Base-by-base conservation (phyloP, 1,140 invertebrate genomes). In the Drosophila triauraria region DNA sequence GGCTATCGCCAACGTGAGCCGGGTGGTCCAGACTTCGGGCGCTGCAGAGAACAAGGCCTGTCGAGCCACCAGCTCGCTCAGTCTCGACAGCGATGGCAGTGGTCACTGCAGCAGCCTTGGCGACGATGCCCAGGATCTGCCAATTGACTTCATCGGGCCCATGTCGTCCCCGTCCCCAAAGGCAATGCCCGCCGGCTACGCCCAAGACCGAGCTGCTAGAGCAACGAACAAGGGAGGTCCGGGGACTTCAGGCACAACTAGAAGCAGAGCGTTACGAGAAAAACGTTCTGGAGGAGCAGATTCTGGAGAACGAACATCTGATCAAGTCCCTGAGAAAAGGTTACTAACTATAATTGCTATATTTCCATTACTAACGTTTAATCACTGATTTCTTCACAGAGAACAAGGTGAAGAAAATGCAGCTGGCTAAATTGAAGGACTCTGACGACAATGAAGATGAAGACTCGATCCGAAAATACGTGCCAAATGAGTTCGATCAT, bases 191-290 rank as follows among this genome's bases (percentile, higher is more conserved):
- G 2, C 91, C 87, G 3, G 35, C 70, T 15, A 93, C 92, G 10
- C 92, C 92, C 10, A 92, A 82, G 77, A 77, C 82, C 0, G 69
- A 68, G 38, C 69, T 92, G 4, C 61, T 92, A 10, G 82, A 91
- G 32, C 80, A 78, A 32, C 70, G 77, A 1, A 91, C 75, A 0
- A 70, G 79, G 10, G 91, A 92, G 50, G 32, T 92, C 2, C 53
- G 81, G 23, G 78, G 76, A 10, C 47, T 91, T 17, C 82, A 75
- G n/a, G 70, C 75, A 13, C 54, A 80, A 50, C 40, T 92, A 15
- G 82, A 91, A 63, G 81, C 91, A 3, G 84, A 91, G 42, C 48
- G 78, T 1, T 92, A 91, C 72, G 91, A 92, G 32, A 92, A 81
- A 30, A 77, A 62, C n/a, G 57, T 83, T 0, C 50, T 92, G 7